Evolutionary conservation across 2,888 invertebrate species (phyloP), one percentile per base, ranked within the genome.

Genomic region (Serripes groenlandicus): DNA sequence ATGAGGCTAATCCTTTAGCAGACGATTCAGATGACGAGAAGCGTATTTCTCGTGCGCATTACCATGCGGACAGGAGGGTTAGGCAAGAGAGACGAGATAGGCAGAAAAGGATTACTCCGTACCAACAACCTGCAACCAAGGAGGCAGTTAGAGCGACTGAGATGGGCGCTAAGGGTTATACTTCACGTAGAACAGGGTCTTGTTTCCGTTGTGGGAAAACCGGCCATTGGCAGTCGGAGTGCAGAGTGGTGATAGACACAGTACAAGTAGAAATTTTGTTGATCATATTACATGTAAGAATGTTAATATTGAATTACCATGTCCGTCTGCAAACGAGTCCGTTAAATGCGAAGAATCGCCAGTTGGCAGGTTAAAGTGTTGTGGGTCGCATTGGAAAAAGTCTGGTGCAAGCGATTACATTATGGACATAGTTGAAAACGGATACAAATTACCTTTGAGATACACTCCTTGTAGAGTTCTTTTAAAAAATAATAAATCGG

Each of bases 161-260:
- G n/a, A n/a, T n/a, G n/a, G n/a, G n/a, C n/a, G n/a, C n/a, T n/a
- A n/a, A n/a, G n/a, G n/a, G n/a, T n/a, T n/a, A n/a, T n/a, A n/a
- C n/a, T n/a, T n/a, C n/a, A n/a, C n/a, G 54, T n/a, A 69, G 37
- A 32, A 66, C 82, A 18, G 82, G 82, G 35, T n/a, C 58, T 11
- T 82, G 82, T 71, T 82, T 78, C 56, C 74, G 64, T 1, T 78
- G 78, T 42, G 70, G 70, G 1, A 37, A 52, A 30, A 37, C 60
- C 21, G 78, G 78, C 18, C 78, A 83, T 56, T 83, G 78, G 79
- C 34, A 75, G 21, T 7, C 28, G 15, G 76, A 78, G 21, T 83
- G 78, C 54, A n/a, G n/a, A n/a, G n/a, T n/a, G n/a, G 15, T 26
- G 58, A n/a, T n/a, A 26, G 7, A 23, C 1, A 35, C 5, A 5